Conservation (phyloP, 2,797 vertebrate genomes). For the Pagetopsis macropterus region DNA sequence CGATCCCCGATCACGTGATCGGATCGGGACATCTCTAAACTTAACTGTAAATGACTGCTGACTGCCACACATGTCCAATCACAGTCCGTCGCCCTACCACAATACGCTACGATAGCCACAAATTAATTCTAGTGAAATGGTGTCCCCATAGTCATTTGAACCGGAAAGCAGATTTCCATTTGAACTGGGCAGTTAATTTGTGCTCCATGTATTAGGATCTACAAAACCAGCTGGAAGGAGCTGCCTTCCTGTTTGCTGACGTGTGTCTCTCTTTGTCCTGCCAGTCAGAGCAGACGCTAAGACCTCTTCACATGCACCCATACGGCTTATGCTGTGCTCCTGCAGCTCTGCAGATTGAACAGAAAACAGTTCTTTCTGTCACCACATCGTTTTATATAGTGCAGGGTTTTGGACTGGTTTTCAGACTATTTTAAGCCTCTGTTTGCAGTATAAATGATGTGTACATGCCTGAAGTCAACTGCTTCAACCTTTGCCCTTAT, state of each 20-base stretch:
- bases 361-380: constrained; percentile 24
- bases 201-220: neutral
- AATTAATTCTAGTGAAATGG: neutral
- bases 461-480: constrained; percentile 28
- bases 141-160: neutral
- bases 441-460: constrained; percentile 34
- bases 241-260: constrained; percentile 40
- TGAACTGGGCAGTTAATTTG: constrained; percentile 18
- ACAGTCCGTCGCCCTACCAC: no score
- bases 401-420: constrained; percentile 15
- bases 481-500: constrained; percentile 58
- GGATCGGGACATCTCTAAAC: no score
- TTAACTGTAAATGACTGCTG: no score
- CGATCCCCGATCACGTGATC: no score
- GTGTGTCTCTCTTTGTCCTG: constrained; percentile 48
- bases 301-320: constrained; percentile 30
- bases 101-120: no score
- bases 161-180: neutral
- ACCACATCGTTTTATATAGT: neutral
- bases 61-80: neutral
- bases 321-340: constrained; percentile 20
- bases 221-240: constrained; percentile 32
- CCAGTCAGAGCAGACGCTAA: constrained; percentile 38
- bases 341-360: constrained; percentile 39
- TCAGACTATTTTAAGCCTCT: constrained; percentile 21